These are phyloP conservation scores for Chlamydotis undulata DNA, from an alignment of 2,113 vertebrate species.

Conservation along the genomic window DNA sequence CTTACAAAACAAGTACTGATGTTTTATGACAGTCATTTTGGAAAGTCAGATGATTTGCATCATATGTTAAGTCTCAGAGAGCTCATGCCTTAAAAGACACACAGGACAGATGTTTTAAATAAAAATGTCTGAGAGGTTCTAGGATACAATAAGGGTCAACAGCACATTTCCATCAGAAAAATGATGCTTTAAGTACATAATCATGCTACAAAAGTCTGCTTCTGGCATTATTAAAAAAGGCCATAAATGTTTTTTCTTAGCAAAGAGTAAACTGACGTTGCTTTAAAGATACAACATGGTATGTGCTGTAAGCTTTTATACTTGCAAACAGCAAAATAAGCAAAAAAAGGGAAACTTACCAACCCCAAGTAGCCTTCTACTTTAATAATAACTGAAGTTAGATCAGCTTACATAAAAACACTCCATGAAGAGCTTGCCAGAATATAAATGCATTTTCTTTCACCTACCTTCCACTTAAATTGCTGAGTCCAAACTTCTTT, in stretches of 20 bases:
- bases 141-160: background rate
- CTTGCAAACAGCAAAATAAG: background rate
- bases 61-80: background rate
- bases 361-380: background rate
- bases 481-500: constrained; percentile 87
- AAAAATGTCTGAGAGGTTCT: background rate
- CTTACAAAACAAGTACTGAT: background rate
- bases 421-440: background rate
- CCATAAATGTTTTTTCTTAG: background rate
- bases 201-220: background rate
- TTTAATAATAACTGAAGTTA: background rate
- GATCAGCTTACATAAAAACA: background rate
- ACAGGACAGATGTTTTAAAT: background rate
- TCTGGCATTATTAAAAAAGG: background rate
- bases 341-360: background rate
- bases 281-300: background rate
- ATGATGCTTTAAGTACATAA: background rate
- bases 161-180: background rate
- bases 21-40: background rate
- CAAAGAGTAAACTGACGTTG: background rate
- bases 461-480: constrained; percentile 87
- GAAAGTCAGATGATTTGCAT: background rate
- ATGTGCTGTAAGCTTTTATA: background rate
- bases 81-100: background rate
- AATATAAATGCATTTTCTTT: background rate